Base-by-base conservation (phyloP, 2,113 vertebrate genomes). In the Notothenia rossii region DNA sequence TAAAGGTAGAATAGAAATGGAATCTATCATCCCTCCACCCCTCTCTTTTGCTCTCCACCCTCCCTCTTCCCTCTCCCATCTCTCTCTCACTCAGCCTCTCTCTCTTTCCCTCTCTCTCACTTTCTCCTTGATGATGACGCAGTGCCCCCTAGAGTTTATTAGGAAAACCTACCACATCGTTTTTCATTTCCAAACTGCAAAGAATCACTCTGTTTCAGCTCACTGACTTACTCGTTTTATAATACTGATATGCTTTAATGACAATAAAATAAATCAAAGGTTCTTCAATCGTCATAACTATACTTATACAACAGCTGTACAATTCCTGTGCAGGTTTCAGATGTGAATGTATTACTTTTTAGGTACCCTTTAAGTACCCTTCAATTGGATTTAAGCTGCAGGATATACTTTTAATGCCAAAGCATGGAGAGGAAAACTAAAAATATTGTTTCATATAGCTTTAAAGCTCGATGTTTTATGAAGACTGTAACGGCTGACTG, bases 1-100 rank as follows among this genome's bases (percentile, higher is more conserved):
- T 92, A 91, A 90, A 90, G 85, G 81, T 78, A 85, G 86, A 91
- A 93, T 84, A 89, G 88, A 91, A 89, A 91, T 92, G 83, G 81
- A 91, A 91, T 92, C 72, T 85, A 84, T 89, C 87, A 86, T 56
- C 63, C 51, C 69, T 40, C 62, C 68, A 54, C 2, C 61, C 10
- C 40, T 48, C 46, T 46, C 81, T 25, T 58, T 53, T 67, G 60
- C 75, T 49, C 75, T 25, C 51, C 45, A 36, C 74, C 60, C 25
- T 46, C 61, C 68, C 65, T 56, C 55, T 56, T 67, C 62, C 15
- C 36, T 20, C 14, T 63, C 29, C 18, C 63, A 40, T 29, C 46
- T 53, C 68, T 65, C 71, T 56, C 72, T 25, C 61, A 45, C 78
- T 40, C 73, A 43, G 60, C 55, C 48, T 18, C 59, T 54, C 33